Evolutionary conservation across 2,888 invertebrate species (phyloP), one percentile per base, ranked within the genome.

Genomic region (Thecocarcelia acutangulata): DNA sequence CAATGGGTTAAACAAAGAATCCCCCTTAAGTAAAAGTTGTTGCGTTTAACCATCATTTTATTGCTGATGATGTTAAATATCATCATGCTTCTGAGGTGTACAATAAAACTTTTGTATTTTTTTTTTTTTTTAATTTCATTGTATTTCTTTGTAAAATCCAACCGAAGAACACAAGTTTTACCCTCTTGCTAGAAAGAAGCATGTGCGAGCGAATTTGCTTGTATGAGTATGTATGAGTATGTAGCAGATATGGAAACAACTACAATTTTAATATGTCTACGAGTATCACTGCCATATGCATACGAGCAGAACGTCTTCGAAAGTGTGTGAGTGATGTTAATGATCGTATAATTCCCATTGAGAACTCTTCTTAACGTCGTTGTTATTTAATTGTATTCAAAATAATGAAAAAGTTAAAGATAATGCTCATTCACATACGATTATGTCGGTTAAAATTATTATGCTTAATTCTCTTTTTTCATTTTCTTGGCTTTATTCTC

Each of bases 251-350:
- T n/a, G 44, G 33, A 50, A 33, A 37, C 50, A 50, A 59, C 50
- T 24, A 72, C 42, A 72, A 48, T 50, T 37, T 42, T 37, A 48
- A 46, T 64, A 37, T 59, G 42, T 48, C 9, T 15, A 19, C 61
- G 28, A 72, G 28, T 54, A 73, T 44, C 42, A 61, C 1, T n/a
- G n/a, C n/a, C n/a, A n/a, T n/a, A n/a, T n/a, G n/a, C n/a, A n/a
- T n/a, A n/a, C n/a, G n/a, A n/a, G n/a, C n/a, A 63, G 54, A 73
- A 63, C 44, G 21, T 19, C 21, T 46, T 54, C 37, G 13, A 50
- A 75, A 66, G 58, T 66, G 42, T 66, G 58, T 75, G n/a, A n/a
- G 74, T 17, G 74, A 75, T 66, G 58, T 68, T 68, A 68, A 68
- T 59, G 74, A 75, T 68, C 58, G 59, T 54, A 54, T 59, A 68